Evolutionary conservation across 92 coral and sea anemone species (phyloP).

Genomic region (Nematostella vectensis): DNA sequence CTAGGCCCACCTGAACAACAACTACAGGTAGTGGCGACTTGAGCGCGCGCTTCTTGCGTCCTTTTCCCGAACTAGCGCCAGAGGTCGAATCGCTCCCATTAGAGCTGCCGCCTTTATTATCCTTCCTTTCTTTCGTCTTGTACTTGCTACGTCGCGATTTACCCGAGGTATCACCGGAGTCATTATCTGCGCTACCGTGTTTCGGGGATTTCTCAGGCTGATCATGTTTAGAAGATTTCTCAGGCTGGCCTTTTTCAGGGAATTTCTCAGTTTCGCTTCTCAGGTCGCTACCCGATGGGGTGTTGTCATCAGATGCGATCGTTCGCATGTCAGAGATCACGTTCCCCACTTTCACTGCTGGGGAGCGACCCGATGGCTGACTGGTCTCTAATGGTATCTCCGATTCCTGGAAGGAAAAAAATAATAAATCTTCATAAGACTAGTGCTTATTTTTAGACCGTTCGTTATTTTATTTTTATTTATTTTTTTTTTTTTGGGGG

Average conservation of each 20-base stretch:
- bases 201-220: background rate
- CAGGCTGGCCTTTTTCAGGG: background rate
- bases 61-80: background rate
- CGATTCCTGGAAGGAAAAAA: background rate
- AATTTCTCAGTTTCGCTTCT: background rate
- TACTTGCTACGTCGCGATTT: background rate
- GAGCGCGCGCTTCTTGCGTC: background rate
- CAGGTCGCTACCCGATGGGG: background rate
- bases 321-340: background rate
- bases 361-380: conserved; percentile 4
- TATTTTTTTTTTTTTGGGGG: no score
- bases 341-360: conserved; percentile 1
- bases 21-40: conserved; percentile 32
- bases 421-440: no score
- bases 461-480: no score
- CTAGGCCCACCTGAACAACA: conserved; percentile 17
- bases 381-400: background rate
- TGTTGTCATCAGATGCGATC: background rate
- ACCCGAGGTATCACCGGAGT: background rate
- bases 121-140: background rate
- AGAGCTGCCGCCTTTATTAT: conserved; percentile 5
- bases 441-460: no score
- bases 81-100: conserved; percentile 8
- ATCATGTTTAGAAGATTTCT: background rate
- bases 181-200: background rate